Percentiles rank a stretch among this genome's conserved stretches.
These are phyloP conservation scores for Chouioia cunea DNA, from an alignment of 2,888 invertebrate genomes.

Conservation along the genomic window DNA sequence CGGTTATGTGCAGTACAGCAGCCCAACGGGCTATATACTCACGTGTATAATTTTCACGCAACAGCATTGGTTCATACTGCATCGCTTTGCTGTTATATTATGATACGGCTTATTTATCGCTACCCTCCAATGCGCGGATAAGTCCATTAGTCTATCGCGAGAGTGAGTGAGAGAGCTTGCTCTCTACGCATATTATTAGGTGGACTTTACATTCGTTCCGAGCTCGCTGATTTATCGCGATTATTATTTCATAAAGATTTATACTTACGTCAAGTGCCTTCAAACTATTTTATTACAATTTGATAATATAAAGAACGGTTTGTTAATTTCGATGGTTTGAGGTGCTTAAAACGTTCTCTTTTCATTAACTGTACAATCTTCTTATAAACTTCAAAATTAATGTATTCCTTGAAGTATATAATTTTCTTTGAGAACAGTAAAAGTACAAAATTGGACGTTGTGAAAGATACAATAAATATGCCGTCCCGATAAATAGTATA, in stretches of 20 bases:
- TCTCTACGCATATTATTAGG: neutral
- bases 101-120: too few relatives aligned
- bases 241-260: conserved; percentile 44
- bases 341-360: too few relatives aligned
- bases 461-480: too few relatives aligned
- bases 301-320: too few relatives aligned
- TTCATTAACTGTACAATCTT: too few relatives aligned
- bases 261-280: conserved; percentile 34
- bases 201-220: conserved; percentile 33
- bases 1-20: conserved; percentile 6
- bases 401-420: too few relatives aligned
- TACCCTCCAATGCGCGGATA: neutral
- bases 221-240: conserved; percentile 41
- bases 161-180: conserved; percentile 26
- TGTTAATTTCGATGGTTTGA: too few relatives aligned
- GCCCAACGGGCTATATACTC: neutral
- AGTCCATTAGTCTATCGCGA: conserved; percentile 9
- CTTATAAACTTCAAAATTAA: too few relatives aligned
- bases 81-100: conserved; percentile 12
- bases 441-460: too few relatives aligned
- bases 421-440: too few relatives aligned
- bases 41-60: conserved; percentile 23
- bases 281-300: conserved; percentile 42
- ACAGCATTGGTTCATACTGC: conserved; percentile 23
- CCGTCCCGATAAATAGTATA: too few relatives aligned